phyloP scores from a whole-genome alignment of 2,797 vertebrate species.

The Rhabdomys pumilio region DNA sequence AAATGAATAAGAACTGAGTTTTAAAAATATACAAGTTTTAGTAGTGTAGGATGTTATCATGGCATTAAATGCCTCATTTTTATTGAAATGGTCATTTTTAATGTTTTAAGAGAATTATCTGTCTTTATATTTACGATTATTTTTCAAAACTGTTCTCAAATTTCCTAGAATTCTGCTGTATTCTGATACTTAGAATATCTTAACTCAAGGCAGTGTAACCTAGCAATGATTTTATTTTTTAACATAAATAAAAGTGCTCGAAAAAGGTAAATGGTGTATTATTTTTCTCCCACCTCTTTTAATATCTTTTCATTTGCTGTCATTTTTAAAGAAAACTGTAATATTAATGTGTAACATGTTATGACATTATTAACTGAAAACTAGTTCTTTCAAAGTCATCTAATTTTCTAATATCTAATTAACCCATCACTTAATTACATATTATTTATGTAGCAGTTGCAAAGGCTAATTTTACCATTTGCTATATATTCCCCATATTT shows the following conservation, averaged over 20 bases:
- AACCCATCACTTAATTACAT: neutral
- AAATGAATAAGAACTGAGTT: neutral
- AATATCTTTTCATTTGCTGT: neutral
- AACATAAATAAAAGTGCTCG: constrained; percentile 18
- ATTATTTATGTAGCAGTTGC: neutral
- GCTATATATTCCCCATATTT: neutral
- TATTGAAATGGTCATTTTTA: too few species aligned
- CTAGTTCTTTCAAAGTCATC: neutral
- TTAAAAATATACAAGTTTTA: neutral
- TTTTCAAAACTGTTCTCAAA: constrained; percentile 13
- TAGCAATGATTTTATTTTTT: constrained; percentile 2
- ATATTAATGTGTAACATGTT: constrained; percentile 11
- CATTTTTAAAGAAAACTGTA: constrained; percentile 12
- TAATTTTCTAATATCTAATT: neutral
- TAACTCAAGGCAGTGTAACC: neutral
- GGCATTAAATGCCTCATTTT: neutral
- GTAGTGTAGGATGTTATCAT: neutral
- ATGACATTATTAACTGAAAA: neutral
- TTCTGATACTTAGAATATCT: neutral
- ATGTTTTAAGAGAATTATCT: neutral
- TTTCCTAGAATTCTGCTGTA: neutral
- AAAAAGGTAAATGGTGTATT: constrained; percentile 27
- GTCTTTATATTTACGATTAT: neutral
- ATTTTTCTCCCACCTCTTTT: neutral
- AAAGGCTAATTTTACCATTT: neutral